phyloP scores from a whole-genome alignment of 2,888 invertebrate species.

The Conistra vaccinii region DNA sequence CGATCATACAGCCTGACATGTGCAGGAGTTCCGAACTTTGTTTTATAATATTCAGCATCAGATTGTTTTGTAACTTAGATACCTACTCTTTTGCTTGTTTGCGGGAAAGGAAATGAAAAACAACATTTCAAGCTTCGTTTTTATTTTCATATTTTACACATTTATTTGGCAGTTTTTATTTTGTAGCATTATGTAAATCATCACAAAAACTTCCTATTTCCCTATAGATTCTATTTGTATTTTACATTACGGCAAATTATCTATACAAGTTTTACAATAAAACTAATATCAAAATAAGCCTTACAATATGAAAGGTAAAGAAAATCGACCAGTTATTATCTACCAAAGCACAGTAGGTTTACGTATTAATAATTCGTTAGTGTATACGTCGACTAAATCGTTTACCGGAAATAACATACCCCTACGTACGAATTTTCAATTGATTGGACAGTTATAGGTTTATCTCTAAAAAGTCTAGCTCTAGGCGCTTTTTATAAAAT shows the following conservation, averaged over 20 bases:
- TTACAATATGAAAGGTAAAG: conserved; percentile 50
- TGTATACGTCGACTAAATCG: conserved; percentile 55
- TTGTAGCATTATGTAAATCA: conserved; percentile 77
- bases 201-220: conserved; percentile 75
- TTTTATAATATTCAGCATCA: conserved; percentile 21
- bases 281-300: conserved; percentile 57
- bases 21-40: conserved; percentile 53
- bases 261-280: conserved; percentile 36
- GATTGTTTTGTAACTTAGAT: conserved; percentile 28
- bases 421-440: conserved; percentile 63
- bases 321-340: conserved; percentile 61
- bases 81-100: neutral
- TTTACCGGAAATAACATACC: conserved; percentile 58
- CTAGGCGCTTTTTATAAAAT: conserved; percentile 73
- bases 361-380: conserved; percentile 63
- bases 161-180: conserved; percentile 85
- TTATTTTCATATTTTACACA: conserved; percentile 82
- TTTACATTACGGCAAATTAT: conserved; percentile 64
- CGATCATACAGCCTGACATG: conserved; percentile 39
- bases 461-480: conserved; percentile 68
- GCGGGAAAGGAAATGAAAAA: conserved; percentile 23
- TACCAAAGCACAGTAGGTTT: conserved; percentile 72
- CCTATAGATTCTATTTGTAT: conserved; percentile 64
- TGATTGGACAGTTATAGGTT: conserved; percentile 69
- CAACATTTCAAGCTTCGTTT: conserved; percentile 76